Evolutionary conservation across 1,140 invertebrate species (phyloP).

Genomic region (Drosophila mayri): DNA sequence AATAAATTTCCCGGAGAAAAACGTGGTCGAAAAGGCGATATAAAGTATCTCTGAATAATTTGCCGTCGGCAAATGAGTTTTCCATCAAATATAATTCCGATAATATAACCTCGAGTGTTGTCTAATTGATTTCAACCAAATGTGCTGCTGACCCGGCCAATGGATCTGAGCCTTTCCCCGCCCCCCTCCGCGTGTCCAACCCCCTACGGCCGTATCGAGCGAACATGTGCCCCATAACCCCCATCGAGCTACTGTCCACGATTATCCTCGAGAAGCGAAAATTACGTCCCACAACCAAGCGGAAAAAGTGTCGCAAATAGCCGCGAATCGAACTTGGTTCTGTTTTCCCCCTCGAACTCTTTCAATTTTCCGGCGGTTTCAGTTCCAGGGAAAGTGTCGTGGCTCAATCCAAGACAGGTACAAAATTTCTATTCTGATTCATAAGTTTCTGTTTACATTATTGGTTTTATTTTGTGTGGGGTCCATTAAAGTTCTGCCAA

Average conservation of each 20-base stretch:
- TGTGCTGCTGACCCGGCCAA: constrained; percentile 47
- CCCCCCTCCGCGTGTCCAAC: constrained; percentile 33
- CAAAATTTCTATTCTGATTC: background rate
- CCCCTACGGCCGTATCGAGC: constrained; percentile 45
- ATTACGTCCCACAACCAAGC: constrained; percentile 71
- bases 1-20: constrained; percentile 38
- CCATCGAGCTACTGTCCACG: constrained; percentile 68
- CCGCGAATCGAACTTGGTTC: constrained; percentile 9
- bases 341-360: constrained; percentile 12
- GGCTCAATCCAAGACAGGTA: constrained; percentile 29
- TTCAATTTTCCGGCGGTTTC: constrained; percentile 32
- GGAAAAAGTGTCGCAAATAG: constrained; percentile 82
- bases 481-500: constrained; percentile 38
- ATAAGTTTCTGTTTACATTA: constrained; percentile 5
- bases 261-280: constrained; percentile 81
- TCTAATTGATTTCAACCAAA: constrained; percentile 25
- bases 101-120: constrained; percentile 13
- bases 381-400: constrained; percentile 40
- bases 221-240: constrained; percentile 79
- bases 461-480: background rate
- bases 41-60: constrained; percentile 22
- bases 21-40: constrained; percentile 30
- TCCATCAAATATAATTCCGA: background rate
- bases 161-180: constrained; percentile 38
- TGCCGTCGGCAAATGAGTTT: constrained; percentile 48